These are phyloP conservation scores for Eristalis tenax DNA, from an alignment of 2,888 invertebrate genomes.

Conservation along the genomic window DNA sequence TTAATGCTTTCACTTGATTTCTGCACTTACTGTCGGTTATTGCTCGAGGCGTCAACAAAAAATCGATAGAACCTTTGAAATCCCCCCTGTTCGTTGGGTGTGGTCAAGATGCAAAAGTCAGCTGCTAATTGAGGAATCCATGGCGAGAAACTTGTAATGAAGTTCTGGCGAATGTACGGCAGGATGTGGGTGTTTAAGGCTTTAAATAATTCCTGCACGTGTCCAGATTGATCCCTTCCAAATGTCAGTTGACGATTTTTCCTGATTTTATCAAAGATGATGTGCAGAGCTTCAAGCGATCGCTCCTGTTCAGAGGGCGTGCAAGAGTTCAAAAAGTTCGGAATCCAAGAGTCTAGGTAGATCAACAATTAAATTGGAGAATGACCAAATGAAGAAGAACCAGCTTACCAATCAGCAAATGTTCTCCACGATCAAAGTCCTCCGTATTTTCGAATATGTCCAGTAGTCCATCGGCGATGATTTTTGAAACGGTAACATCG, in stretches of 20 bases:
- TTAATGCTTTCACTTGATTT: not conserved
- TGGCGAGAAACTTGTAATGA: slow-evolving; percentile 75
- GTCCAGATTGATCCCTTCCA: slow-evolving; percentile 52
- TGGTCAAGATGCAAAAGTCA: slow-evolving; percentile 76
- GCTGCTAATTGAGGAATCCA: slow-evolving; percentile 79
- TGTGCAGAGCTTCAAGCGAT: slow-evolving; percentile 77
- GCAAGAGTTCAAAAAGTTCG: slow-evolving; percentile 77
- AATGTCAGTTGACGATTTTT: slow-evolving; percentile 36
- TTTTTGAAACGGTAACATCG: slow-evolving; percentile 76
- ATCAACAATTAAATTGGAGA: not conserved
- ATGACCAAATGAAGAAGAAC: not conserved
- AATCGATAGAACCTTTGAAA: slow-evolving; percentile 76
- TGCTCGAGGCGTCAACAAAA: slow-evolving; percentile 75
- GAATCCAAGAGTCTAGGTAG: slow-evolving; percentile 77
- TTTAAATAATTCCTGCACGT: slow-evolving; percentile 72
- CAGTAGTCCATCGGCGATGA: slow-evolving; percentile 76
- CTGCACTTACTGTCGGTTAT: slow-evolving; percentile 74
- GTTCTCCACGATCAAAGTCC: slow-evolving; percentile 77
- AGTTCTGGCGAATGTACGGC: slow-evolving; percentile 78
- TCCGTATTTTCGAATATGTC: slow-evolving; percentile 76
- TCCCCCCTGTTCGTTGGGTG: slow-evolving; percentile 70
- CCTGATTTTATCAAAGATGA: slow-evolving; percentile 75
- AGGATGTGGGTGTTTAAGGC: slow-evolving; percentile 78
- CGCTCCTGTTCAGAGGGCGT: slow-evolving; percentile 79
- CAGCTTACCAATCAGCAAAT: slow-evolving; percentile 75